Base-by-base conservation (phyloP, 2,888 invertebrate genomes). In the Euphydryas editha region DNA sequence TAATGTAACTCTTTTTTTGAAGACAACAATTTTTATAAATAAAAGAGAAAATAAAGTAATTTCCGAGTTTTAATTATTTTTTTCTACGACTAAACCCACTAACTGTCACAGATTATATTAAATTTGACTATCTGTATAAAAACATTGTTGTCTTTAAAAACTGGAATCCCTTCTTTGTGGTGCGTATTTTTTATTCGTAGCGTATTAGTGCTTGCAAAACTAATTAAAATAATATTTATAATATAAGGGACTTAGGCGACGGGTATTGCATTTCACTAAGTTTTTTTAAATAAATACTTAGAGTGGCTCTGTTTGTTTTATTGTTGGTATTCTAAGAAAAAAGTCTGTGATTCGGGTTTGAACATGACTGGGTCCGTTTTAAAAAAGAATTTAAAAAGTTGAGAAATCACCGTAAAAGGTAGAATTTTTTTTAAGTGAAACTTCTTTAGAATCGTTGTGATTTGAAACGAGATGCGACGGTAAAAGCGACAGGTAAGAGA, bases 191-290 rank as follows among this genome's bases (percentile, higher is more conserved):
- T 73, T 74, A 69, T 69, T 71, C 56, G 54, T 71, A 68, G 67
- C 58, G 56, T 70, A 42, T 42, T 68, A 67, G 67, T 64, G 73
- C 72, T 73, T 66, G 61, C 68, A 62, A 69, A 70, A 67, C 67
- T 65, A 68, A 68, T 56, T 67, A 67, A 30, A 44, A 59, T 69
- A 69, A 70, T 72, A 70, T 73, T 71, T 73, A 73, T 75, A 73
- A 69, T 56, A 63, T 72, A 73, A 73, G 69, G 72, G 66, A 58
- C 60, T 65, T 76, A 79, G 81, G 82, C 83, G 75, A 80, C 81
- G 83, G 84, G 84, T 82, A 81, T 76, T 73, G 84, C 83, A 82
- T 84, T 84, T 82, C 76, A 78, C 76, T 76, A 75, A 75, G 76
- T 71, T 74, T 72, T 70, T 74, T 70, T 72, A 72, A 70, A 71